Base-by-base conservation (phyloP, 2,888 invertebrate species). In the Lacanobia wlatinum region DNA sequence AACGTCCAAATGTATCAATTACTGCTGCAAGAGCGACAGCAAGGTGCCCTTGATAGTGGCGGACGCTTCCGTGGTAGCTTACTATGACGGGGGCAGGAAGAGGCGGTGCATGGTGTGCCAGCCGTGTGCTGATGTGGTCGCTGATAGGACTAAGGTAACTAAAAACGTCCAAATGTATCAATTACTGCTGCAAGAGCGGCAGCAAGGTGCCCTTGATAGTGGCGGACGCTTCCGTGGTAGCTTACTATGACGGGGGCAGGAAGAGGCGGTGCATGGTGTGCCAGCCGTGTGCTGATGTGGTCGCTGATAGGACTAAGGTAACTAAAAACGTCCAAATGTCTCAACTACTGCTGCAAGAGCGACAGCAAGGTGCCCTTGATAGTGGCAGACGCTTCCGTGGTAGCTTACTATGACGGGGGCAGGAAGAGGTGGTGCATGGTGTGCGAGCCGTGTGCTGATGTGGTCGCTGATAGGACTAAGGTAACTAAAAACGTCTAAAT, bases 261-360 rank as follows among this genome's bases (percentile, higher is more conserved):
- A 89, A 87, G 68, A 85, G 81, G 16, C 82, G 84, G 2, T 73
- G 87, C 0, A 73, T 87, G 28, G 90, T 94, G 1, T 93, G 92
- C 67, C 71, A 83, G 66, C 61, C 69, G 0, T 94, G 94, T 68
- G 84, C 85, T 1, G 74, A 86, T 1, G 75, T 72, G 0, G 89
- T 91, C 6, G 64, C 90, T 55, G 82, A 83, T 1, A 87, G 92
- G 28, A 93, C 93, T 52, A 89, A 92, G 87, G 96, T 93, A 70
- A 56, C 28, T n/a, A n/a, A n/a, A 75, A 16, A 73, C 14, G 10
- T 84, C 79, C 46, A 90, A 84, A 38, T 97, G 97, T 81, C 94
- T 97, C 10, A 97, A 97, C 90, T 95, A 95, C 52, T 87, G 90
- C 14, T 97, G 97, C 84, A 82, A 84, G 0, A 96, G 96, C 43